Evolutionary conservation across 2,888 invertebrate species (phyloP), one percentile per base, ranked within the genome.

Genomic region (Papilio elwesi): DNA sequence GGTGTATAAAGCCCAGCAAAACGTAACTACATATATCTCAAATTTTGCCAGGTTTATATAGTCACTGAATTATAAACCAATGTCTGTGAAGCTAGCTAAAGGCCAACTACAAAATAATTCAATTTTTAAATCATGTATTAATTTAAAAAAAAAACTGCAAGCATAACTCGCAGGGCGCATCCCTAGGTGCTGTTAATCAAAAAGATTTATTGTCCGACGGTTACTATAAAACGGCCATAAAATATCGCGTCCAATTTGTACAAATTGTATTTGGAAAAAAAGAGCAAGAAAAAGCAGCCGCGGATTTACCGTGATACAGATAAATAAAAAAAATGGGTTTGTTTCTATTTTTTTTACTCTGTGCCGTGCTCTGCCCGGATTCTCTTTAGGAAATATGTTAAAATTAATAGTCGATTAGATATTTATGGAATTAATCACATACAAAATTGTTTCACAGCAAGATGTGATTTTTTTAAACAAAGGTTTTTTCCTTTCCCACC

Each of bases 201-300:
- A 75, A 76, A 83, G 83, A 85, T 84, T 84, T 85, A 85, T 83
- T 76, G 71, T 75, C 74, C 74, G 73, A 76, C 77, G 75, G 66
- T 49, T 74, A 75, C 79, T 77, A 84, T 80, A 81, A 81, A 81
- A 79, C 72, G 78, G 74, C 73, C 75, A 78, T 82, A 81, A 83
- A 81, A 81, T 82, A 82, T 80, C 74, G 75, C 77, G 76, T 77
- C 74, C 83, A 80, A 83, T 83, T 83, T 83, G 82, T 84, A 81
- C 79, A 83, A 83, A 82, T 83, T 82, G 82, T 80, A 79, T 78
- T 78, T 16, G 63, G 26, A 76, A 75, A 26, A 2, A 26, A 26
- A 26, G 26, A 26, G 26, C 26, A 74, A 74, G 74, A 70, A 63
- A 69, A 64, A 75, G 55, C 15, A 26, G 15, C 47, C 51, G 12